Evolutionary conservation across 2,113 vertebrate genomes (phyloP).

Genomic region (Anseranas semipalmata): DNA sequence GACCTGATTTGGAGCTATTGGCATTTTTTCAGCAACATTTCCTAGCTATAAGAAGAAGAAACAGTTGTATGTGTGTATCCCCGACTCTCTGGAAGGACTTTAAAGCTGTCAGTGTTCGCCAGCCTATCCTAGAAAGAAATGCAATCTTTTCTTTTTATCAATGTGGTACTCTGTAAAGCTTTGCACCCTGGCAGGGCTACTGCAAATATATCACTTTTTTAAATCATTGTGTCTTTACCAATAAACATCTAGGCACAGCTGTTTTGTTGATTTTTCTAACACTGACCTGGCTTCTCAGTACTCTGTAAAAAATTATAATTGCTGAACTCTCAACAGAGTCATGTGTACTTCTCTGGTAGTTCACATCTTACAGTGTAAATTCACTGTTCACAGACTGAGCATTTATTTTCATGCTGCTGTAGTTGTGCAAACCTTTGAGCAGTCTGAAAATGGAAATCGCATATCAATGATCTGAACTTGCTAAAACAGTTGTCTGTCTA

Average conservation of each 20-base stretch:
- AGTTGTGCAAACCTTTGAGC: background rate
- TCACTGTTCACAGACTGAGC: background rate
- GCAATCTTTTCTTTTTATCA: background rate
- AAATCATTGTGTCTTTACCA: background rate
- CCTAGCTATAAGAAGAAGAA: background rate
- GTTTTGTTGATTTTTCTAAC: background rate
- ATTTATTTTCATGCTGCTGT: background rate
- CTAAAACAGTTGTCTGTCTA: background rate
- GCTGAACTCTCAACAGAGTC: background rate
- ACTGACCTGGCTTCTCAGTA: background rate
- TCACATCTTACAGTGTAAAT: background rate
- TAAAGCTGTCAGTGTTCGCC: background rate
- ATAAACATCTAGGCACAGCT: background rate
- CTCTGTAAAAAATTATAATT: background rate
- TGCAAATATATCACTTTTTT: background rate
- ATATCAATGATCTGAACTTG: background rate
- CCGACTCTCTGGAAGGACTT: background rate
- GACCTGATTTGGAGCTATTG: background rate
- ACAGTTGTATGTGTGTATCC: accelerated
- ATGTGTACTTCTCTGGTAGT: background rate
- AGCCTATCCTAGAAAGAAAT: background rate
- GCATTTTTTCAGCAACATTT: background rate
- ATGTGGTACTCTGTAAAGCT: background rate
- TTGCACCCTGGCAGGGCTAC: background rate
- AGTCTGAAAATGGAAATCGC: background rate